Conservation (phyloP, 2,113 vertebrate species). For the Aphyosemion australe region DNA sequence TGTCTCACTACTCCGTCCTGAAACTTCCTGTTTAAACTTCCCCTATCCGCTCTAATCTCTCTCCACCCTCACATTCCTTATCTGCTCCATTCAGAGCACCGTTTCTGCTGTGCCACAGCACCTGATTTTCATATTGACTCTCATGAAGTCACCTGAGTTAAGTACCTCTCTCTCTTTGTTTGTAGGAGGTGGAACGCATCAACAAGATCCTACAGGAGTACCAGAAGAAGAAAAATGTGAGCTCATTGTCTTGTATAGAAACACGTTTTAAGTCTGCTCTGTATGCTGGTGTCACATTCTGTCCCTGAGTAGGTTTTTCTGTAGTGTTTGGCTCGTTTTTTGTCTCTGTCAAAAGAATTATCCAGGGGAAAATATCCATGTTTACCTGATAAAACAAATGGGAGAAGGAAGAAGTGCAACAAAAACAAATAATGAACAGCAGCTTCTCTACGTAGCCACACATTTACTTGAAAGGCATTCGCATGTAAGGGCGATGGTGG, state of each 20-base stretch:
- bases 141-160: background rate
- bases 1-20: slow-evolving; percentile 31
- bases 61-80: slow-evolving; percentile 44
- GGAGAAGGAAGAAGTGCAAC: too few species aligned
- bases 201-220: slow-evolving; percentile 91
- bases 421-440: too few species aligned
- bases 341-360: too few species aligned
- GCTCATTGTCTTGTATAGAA: slow-evolving; percentile 44
- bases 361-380: too few species aligned
- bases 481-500: too few species aligned
- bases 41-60: slow-evolving; percentile 39
- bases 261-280: background rate
- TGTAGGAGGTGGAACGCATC: slow-evolving; percentile 91
- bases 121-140: background rate
- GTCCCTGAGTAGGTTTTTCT: too few species aligned
- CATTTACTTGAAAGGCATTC: too few species aligned
- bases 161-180: slow-evolving; percentile 21
- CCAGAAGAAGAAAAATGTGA: slow-evolving; percentile 93
- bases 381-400: too few species aligned
- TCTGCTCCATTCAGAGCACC: background rate
- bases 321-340: too few species aligned
- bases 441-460: too few species aligned
- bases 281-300: too few species aligned
- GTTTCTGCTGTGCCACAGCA: background rate
- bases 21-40: slow-evolving; percentile 48